Evolutionary conservation across 2,113 vertebrate species (phyloP), one percentile per base, ranked within the genome.

Genomic region (Pelecanoides urinatrix): DNA sequence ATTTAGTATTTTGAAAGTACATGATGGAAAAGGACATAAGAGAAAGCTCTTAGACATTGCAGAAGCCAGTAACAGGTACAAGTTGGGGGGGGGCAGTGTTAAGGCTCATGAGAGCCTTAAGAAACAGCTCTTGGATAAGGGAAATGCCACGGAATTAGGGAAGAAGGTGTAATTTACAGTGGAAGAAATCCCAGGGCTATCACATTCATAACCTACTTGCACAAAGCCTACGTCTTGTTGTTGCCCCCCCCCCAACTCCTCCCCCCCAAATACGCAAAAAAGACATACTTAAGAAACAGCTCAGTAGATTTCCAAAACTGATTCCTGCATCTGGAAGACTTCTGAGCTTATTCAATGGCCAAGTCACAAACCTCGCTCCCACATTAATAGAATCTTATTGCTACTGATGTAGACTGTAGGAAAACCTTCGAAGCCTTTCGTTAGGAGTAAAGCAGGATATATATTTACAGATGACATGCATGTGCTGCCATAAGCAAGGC

Each of bases 281-380:
- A 85, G 16, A 83, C 34, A 30, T 47, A 61, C 49, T 87, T 77
- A 76, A 94, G 85, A 47, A 95, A 82, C 29, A 90, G 66, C n/a
- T 84, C 80, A 59, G 45, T 81, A 70, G 88, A 80, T 95, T 90
- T 94, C 65, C 61, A 34, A 73, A 95, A 70, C n/a, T 56, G 73
- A 68, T 82, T 91, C 34, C 72, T 94, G 85, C 90, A 96, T 97
- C 92, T 97, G 93, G 94, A 95, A 91, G 75, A 71, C 80, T 92
- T 92, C 86, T 92, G 85, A 91, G 82, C 66, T 82, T 77, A 89
- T 84, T 75, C 52, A 59, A 70, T 67, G 65, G 94, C 90, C 95
- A 96, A 97, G 90, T 94, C 95, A 97, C 90, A 96, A 84, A 84
- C 58, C 65, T 90, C 76, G 58, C 63, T 95, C 95, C 90, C 92